Conservation (phyloP, 2,888 invertebrate species). For the Mechanitis messenoides region DNA sequence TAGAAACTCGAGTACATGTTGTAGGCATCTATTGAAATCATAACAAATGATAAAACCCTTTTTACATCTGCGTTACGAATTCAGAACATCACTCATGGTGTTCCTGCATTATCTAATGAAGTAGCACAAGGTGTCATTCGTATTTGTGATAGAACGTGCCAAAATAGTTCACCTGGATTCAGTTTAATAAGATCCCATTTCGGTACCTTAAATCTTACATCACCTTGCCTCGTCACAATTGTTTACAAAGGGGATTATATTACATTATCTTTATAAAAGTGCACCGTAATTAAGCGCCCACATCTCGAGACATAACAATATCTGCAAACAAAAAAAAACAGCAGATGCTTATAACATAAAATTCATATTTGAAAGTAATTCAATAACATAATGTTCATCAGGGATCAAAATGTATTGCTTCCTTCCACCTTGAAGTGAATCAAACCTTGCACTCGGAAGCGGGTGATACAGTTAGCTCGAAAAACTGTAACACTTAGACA, state of each 20-base stretch:
- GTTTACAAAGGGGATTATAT: conserved; percentile 70
- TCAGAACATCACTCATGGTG: conserved; percentile 32
- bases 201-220: conserved; percentile 43
- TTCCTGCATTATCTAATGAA: conserved; percentile 25
- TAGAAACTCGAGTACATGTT: conserved; percentile 56
- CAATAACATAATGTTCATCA: conserved; percentile 74
- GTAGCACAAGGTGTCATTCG: conserved; percentile 46
- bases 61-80: conserved; percentile 57
- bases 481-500: conserved; percentile 68
- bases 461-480: conserved; percentile 68
- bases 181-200: conserved; percentile 47
- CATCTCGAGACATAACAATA: conserved; percentile 57
- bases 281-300: conserved; percentile 73
- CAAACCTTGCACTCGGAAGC: conserved; percentile 47
- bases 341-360: conserved; percentile 67
- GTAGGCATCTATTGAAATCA: conserved; percentile 52
- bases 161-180: conserved; percentile 51
- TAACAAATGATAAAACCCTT: conserved; percentile 64
- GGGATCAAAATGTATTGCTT: conserved; percentile 71
- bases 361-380: conserved; percentile 72
- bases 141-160: conserved; percentile 62
- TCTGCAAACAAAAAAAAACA: conserved; percentile 49
- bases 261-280: conserved; percentile 71
- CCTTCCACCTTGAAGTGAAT: conserved; percentile 68
- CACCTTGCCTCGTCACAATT: conserved; percentile 65